These are phyloP conservation scores for Xenentodon cancila DNA, from an alignment of 2,797 vertebrate species.

Conservation along the genomic window DNA sequence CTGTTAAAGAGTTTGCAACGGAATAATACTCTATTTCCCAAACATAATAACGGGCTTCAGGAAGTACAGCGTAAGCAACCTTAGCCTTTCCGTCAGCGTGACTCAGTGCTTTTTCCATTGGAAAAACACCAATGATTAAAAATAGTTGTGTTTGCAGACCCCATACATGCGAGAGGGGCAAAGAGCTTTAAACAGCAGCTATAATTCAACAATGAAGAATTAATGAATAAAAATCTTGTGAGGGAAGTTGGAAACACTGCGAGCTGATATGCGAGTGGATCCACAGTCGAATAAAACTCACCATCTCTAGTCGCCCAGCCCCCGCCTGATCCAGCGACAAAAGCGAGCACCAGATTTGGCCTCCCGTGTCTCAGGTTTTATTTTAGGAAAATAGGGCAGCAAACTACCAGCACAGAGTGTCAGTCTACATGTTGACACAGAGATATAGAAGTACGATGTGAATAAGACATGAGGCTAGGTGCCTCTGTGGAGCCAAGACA, in stretches of 20 bases:
- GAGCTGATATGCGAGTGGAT: background rate
- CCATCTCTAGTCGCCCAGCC: background rate
- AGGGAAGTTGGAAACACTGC: background rate
- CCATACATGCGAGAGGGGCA: too few species aligned
- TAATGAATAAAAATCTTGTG: too few species aligned
- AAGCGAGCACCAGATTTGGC: conserved; percentile 54
- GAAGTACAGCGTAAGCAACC: too few species aligned
- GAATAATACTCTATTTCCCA: too few species aligned
- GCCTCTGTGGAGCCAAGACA: background rate
- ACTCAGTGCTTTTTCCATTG: too few species aligned
- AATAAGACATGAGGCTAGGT: conserved; percentile 22
- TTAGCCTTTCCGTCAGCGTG: too few species aligned
- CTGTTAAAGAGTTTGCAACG: too few species aligned
- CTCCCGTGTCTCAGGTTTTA: conserved; percentile 62
- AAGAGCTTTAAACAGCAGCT: too few species aligned
- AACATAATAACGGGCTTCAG: too few species aligned
- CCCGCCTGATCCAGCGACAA: conserved; percentile 13
- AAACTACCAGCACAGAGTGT: conserved; percentile 49
- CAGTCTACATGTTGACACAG: conserved; percentile 59
- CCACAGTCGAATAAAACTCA: conserved; percentile 1
- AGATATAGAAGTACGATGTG: conserved; percentile 39
- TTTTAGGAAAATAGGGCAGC: conserved; percentile 79
- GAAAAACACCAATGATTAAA: too few species aligned
- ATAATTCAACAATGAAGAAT: too few species aligned
- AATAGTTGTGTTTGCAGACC: too few species aligned